Base-by-base conservation (phyloP, 2,797 vertebrate genomes). In the Gadopsis marmoratus region DNA sequence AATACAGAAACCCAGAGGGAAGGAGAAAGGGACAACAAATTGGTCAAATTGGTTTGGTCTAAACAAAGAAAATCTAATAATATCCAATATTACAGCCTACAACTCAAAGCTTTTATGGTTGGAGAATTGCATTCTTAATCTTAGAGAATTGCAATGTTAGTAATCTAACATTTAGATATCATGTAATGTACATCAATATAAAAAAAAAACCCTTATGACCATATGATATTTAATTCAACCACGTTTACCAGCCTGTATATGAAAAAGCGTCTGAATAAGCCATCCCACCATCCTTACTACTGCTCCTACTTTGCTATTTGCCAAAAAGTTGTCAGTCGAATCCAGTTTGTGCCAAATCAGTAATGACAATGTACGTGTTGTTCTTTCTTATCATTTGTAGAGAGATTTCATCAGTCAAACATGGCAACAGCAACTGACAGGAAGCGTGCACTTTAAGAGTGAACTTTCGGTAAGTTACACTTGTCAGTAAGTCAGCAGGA, bases 51-150 rank as follows among this genome's bases (percentile, higher is more conserved):
- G n/a, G 23, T 60, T 12, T 39, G 37, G 37, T 39, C 37, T 35
- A 6, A 77, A 48, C 2, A 13, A 21, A 5, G 23, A 59, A 71
- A 31, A 62, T 70, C 4, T 43, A 71, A 74, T n/a, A 29, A 61
- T 11, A 45, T 14, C 3, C 3, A 6, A 2, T 2, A 26, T 33
- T 58, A 2, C 7, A 9, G 17, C n/a, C n/a, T 39, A 29, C 2
- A 41, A 12, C 5, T 17, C 1, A 17, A 67, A 67, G 8, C 33
- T 35, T 14, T 55, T 4, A 43, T 3, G 7, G 26, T 16, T 33
- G 5, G 9, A 19, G 39, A 56, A n/a, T 0, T 41, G 4, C 4
- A 56, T n/a, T n/a, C n/a, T n/a, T n/a, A n/a, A n/a, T n/a, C n/a
- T n/a, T n/a, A n/a, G n/a, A 43, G 37, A 37, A 37, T 37, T 37